phyloP scores from a whole-genome alignment of 2,888 invertebrate genomes.

The Chromoteleia sp. region DNA sequence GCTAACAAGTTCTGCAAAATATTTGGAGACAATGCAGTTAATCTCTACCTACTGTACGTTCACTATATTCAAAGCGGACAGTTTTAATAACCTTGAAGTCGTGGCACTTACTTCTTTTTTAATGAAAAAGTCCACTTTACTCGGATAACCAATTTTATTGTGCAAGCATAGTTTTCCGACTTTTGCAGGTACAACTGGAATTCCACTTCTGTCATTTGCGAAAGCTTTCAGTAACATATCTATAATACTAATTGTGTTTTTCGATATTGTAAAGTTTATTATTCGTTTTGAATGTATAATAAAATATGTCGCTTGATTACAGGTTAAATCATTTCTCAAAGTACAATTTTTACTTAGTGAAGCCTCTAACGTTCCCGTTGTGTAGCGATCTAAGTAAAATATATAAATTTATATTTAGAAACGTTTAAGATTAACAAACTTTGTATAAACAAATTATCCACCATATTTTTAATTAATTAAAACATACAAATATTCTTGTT shows the following conservation, averaged over 20 bases:
- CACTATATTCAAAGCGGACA: no score
- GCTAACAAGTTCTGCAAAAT: no score
- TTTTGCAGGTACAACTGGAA: conserved; percentile 78
- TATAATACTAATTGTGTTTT: conserved; percentile 87
- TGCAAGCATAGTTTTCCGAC: conserved; percentile 84
- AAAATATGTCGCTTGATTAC: conserved; percentile 87
- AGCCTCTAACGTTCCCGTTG: conserved; percentile 24
- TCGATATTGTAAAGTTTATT: conserved; percentile 89
- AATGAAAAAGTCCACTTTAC: conserved; percentile 78
- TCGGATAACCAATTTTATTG: conserved; percentile 87
- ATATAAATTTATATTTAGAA: no score
- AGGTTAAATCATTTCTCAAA: neutral
- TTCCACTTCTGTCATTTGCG: conserved; percentile 81
- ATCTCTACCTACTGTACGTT: no score
- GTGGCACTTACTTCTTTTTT: conserved; percentile 74
- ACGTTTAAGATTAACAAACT: no score
- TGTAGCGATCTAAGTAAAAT: conserved; percentile 35
- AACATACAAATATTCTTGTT: no score
- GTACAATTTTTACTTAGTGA: conserved; percentile 41
- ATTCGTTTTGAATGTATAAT: conserved; percentile 89
- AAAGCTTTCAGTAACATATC: conserved; percentile 84
- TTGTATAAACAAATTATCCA: no score
- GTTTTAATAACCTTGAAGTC: neutral
- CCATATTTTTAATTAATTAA: no score
- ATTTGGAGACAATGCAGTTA: no score